Evolutionary conservation across 2,888 invertebrate genomes (phyloP).

Genomic region (Drosophila lacicola): DNA sequence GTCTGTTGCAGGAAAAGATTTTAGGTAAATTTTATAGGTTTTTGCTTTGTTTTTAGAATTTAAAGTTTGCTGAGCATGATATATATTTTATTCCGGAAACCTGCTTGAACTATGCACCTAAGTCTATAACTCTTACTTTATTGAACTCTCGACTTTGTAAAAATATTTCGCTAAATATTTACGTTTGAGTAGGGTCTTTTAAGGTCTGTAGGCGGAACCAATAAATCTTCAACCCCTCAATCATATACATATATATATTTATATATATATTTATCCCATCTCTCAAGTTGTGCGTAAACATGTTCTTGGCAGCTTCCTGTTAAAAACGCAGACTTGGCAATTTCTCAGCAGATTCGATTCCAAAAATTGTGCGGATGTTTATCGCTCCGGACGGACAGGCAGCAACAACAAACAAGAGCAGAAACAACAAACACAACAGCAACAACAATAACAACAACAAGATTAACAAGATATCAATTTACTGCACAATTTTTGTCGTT

Average conservation of each 20-base stretch:
- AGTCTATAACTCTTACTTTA: no score
- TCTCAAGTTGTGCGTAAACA: conserved; percentile 27
- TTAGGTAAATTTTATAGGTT: no score
- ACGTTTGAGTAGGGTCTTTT: background rate
- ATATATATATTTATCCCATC: background rate
- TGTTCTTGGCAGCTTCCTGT: conserved; percentile 27
- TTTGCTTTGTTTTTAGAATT: no score
- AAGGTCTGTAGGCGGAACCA: background rate
- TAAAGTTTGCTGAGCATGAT: background rate
- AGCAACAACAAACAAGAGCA: conserved; percentile 44
- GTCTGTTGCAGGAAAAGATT: no score
- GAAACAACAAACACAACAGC: conserved; percentile 14
- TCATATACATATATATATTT: background rate
- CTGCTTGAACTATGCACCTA: no score
- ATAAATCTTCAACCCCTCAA: background rate
- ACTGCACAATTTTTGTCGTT: conserved; percentile 53
- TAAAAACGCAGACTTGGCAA: conserved; percentile 30
- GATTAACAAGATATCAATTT: conserved; percentile 64
- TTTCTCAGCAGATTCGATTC: conserved; percentile 35
- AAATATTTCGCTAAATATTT: background rate
- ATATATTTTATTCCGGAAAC: no score
- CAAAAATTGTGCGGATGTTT: conserved; percentile 65
- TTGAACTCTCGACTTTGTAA: no score
- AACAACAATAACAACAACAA: conserved; percentile 14
- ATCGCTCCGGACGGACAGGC: conserved; percentile 26